Conservation (phyloP, 2,888 invertebrate genomes). For the Hofmannophila pseudospretella region DNA sequence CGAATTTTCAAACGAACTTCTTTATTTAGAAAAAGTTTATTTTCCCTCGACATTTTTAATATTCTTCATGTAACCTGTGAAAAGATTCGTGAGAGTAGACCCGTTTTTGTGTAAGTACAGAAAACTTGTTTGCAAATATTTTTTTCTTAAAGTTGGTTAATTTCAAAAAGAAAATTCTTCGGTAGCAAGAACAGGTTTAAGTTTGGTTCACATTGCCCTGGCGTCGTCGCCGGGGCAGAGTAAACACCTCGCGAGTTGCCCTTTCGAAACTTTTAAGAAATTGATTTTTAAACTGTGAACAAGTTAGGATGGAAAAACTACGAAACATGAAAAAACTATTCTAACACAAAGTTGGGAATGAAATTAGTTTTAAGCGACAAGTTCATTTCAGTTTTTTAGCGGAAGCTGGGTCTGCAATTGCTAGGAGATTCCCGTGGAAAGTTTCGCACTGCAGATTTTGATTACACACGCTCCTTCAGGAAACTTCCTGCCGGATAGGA, state of each 20-base stretch:
- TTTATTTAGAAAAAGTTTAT: slow-evolving; percentile 27
- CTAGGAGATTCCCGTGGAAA: slow-evolving; percentile 64
- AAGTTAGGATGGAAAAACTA: slow-evolving; percentile 51
- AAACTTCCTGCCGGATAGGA: slow-evolving; percentile 72
- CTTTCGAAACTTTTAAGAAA: slow-evolving; percentile 57
- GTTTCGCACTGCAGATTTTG: slow-evolving; percentile 72
- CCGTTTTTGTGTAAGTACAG: slow-evolving; percentile 30
- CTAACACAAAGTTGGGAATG: slow-evolving; percentile 69
- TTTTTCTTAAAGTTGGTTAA: slow-evolving; percentile 54
- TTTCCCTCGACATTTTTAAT: slow-evolving; percentile 24
- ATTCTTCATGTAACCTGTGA: slow-evolving; percentile 35
- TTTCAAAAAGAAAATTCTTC: slow-evolving; percentile 50
- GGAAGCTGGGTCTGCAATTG: slow-evolving; percentile 62
- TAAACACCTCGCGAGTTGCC: slow-evolving; percentile 65
- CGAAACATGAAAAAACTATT: slow-evolving; percentile 68
- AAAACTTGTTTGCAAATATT: slow-evolving; percentile 53
- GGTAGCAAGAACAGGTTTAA: slow-evolving; percentile 37
- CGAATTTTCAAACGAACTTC: slow-evolving; percentile 25
- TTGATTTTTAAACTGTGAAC: slow-evolving; percentile 73
- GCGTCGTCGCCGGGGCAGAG: slow-evolving; percentile 36
- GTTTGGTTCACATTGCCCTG: slow-evolving; percentile 48
- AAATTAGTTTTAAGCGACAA: slow-evolving; percentile 76
- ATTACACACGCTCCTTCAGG: slow-evolving; percentile 74
- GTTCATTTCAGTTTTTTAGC: slow-evolving; percentile 73
- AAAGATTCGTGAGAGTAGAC: slow-evolving; percentile 33